phyloP scores from a whole-genome alignment of 2,797 vertebrate species.

The Lutjanus campechanus region DNA sequence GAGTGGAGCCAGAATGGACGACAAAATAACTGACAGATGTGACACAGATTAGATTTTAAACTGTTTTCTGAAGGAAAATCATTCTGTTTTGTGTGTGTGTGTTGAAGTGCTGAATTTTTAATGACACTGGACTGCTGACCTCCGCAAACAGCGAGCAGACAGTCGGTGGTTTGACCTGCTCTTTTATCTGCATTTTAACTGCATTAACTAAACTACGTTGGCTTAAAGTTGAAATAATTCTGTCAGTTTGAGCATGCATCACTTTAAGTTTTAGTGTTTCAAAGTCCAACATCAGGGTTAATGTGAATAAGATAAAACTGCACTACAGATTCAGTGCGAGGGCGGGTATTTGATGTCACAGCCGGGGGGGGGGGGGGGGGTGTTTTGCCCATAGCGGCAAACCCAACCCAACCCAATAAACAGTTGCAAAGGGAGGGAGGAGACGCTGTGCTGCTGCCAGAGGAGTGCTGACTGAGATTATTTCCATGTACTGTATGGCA shows the following conservation, averaged over 20 bases:
- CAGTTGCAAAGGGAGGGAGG: too few relatives aligned
- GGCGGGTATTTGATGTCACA: too few relatives aligned
- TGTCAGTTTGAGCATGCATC: background rate
- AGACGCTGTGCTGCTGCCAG: too few relatives aligned
- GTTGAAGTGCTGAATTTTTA: too few relatives aligned
- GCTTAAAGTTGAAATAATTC: background rate
- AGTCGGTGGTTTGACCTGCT: background rate
- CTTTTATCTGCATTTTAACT: background rate
- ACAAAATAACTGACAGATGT: background rate
- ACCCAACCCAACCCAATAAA: too few relatives aligned
- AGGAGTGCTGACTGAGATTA: too few relatives aligned
- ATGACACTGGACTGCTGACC: background rate
- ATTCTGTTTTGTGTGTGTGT: background rate
- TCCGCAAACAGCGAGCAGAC: background rate
- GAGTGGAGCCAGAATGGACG: slow-evolving; percentile 34
- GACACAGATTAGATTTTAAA: background rate
- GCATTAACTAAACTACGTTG: background rate
- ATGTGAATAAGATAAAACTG: background rate
- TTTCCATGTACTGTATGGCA: too few relatives aligned
- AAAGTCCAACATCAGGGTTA: slow-evolving; percentile 14
- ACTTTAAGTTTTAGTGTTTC: background rate
- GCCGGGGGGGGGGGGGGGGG: too few relatives aligned
- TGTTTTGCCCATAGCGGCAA: too few relatives aligned
- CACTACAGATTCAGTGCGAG: too few relatives aligned
- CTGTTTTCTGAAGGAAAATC: background rate